Evolutionary conservation across 2,113 vertebrate genomes (phyloP).

Genomic region (Oryzias javanicus): DNA sequence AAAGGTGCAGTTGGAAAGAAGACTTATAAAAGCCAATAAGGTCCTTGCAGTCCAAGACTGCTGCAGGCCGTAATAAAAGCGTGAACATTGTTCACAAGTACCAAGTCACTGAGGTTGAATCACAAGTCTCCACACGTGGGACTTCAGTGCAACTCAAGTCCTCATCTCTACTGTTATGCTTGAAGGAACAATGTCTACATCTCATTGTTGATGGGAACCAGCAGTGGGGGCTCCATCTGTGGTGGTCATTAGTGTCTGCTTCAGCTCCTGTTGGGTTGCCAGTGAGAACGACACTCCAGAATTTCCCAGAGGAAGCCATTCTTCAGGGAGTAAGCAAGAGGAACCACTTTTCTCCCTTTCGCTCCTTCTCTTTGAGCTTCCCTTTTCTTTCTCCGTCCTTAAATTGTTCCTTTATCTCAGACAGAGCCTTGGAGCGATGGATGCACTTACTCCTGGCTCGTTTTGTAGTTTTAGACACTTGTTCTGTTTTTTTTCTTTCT

Average conservation of each 20-base stretch:
- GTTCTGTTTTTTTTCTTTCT: constrained; percentile 23
- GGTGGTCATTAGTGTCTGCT: constrained; percentile 31
- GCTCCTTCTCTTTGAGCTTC: background rate
- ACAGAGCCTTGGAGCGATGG: constrained; percentile 20
- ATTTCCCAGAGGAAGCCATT: constrained; percentile 29
- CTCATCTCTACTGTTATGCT: background rate
- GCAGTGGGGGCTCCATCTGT: constrained; percentile 24
- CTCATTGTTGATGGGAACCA: constrained; percentile 10
- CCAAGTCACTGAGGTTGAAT: too few relatives aligned
- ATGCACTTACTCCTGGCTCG: constrained; percentile 32
- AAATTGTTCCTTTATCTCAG: constrained; percentile 27
- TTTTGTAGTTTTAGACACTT: constrained; percentile 30
- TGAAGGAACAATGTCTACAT: constrained; percentile 10
- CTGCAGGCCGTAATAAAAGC: too few relatives aligned
- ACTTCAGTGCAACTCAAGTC: too few relatives aligned
- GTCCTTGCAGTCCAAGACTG: too few relatives aligned
- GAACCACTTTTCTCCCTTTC: background rate
- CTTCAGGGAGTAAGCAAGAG: constrained; percentile 29
- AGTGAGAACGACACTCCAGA: constrained; percentile 14
- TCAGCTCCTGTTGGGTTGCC: constrained; percentile 24
- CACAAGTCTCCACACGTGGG: too few relatives aligned
- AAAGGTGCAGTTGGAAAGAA: too few relatives aligned
- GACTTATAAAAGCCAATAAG: too few relatives aligned
- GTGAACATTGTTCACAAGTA: too few relatives aligned
- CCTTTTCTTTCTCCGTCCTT: background rate